phyloP scores from a whole-genome alignment of 2,888 invertebrate genomes.

The Lepidonotus clava region DNA sequence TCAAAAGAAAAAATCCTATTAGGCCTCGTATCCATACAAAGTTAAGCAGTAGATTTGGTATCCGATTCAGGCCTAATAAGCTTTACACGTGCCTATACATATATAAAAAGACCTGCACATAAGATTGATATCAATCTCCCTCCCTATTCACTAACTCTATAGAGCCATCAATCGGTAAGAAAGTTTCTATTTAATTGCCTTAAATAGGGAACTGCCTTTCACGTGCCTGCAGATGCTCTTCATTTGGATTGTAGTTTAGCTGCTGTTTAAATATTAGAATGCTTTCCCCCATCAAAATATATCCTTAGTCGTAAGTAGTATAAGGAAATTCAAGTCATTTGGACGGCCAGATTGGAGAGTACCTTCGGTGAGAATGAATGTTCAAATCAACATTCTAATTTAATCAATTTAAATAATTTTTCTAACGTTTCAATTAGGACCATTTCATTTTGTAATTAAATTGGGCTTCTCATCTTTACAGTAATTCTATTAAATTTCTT shows the following conservation, averaged over 20 bases:
- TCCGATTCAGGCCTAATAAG: neutral
- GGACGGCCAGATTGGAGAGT: too few relatives aligned
- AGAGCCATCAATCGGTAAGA: slow-evolving; percentile 49
- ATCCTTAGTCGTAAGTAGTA: too few relatives aligned
- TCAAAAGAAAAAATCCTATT: neutral
- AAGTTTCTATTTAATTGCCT: slow-evolving; percentile 6
- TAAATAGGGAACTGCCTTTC: neutral
- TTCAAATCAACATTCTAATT: too few relatives aligned
- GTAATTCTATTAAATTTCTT: too few relatives aligned
- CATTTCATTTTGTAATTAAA: too few relatives aligned
- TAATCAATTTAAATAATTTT: too few relatives aligned
- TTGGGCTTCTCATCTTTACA: too few relatives aligned
- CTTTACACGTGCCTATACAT: neutral
- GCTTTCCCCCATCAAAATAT: too few relatives aligned
- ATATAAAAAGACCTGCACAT: neutral
- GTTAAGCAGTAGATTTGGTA: neutral
- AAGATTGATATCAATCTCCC: neutral
- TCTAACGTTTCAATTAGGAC: too few relatives aligned
- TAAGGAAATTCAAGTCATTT: too few relatives aligned
- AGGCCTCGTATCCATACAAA: neutral
- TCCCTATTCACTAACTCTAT: neutral
- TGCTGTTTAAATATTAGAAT: too few relatives aligned
- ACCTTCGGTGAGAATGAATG: too few relatives aligned
- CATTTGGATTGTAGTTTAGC: neutral
- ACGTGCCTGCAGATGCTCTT: neutral